Percentiles rank a stretch among this genome's conserved stretches.
phyloP scores from a whole-genome alignment of 2,113 vertebrate species.

The Carassius auratus region DNA sequence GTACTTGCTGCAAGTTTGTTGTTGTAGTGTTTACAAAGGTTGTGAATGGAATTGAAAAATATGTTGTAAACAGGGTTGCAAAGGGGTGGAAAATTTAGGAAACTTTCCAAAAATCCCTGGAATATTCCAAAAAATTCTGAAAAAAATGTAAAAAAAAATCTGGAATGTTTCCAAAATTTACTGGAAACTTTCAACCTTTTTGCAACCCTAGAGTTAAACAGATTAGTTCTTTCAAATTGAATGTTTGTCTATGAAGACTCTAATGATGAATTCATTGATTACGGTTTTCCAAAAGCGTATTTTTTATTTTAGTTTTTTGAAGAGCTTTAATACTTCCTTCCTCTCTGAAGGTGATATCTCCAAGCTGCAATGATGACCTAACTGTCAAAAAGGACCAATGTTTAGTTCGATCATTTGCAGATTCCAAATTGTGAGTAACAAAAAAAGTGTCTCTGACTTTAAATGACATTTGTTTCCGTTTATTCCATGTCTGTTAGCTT shows the following conservation, averaged over 20 bases:
- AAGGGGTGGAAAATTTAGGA: too few relatives aligned
- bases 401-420: constrained; percentile 91
- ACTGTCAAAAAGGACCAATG: constrained; percentile 96
- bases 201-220: not conserved
- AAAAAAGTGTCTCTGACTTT: not conserved
- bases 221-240: not conserved
- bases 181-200: too few relatives aligned
- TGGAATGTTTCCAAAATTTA: too few relatives aligned
- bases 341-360: constrained; percentile 87
- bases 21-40: not conserved
- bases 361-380: constrained; percentile 93
- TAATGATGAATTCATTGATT: too few relatives aligned
- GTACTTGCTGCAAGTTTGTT: not conserved
- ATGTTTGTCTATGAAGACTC: not conserved
- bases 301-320: not conserved
- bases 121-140: too few relatives aligned
- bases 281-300: not conserved
- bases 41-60: not conserved
- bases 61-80: not conserved
- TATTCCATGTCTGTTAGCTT: not conserved
- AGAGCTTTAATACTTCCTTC: constrained; percentile 51
- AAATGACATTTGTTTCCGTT: not conserved
- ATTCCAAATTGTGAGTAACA: constrained; percentile 94
- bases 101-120: too few relatives aligned
- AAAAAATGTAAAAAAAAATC: too few relatives aligned